Evolutionary conservation across 2,888 invertebrate genomes (phyloP).

Genomic region (Lasioglossum malachurum): DNA sequence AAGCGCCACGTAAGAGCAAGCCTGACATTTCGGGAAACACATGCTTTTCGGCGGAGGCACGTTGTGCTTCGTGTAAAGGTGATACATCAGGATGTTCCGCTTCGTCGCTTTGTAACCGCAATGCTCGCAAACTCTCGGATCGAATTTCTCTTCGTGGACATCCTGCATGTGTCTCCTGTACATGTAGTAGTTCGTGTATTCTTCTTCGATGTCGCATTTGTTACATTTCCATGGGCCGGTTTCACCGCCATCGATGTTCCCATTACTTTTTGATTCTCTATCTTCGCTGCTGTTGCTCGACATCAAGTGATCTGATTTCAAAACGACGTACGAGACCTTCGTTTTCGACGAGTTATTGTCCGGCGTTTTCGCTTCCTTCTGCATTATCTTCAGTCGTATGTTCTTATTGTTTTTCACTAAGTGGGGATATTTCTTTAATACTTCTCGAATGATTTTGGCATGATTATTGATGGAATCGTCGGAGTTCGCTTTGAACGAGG

Average conservation of each 20-base stretch:
- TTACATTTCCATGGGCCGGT: constrained; percentile 93
- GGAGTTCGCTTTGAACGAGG: constrained; percentile 63
- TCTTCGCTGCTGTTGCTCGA: constrained; percentile 73
- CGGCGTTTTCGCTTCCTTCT: constrained; percentile 85
- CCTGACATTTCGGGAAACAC: constrained; percentile 92
- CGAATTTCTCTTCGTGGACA: constrained; percentile 92
- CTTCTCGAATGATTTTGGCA: constrained; percentile 95
- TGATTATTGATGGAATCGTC: constrained; percentile 87
- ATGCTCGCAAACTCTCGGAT: constrained; percentile 92
- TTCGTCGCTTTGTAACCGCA: constrained; percentile 92
- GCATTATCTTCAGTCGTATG: constrained; percentile 93
- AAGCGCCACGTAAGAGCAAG: constrained; percentile 91
- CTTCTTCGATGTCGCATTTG: constrained; percentile 88
- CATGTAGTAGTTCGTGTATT: constrained; percentile 91
- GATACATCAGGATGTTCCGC: constrained; percentile 91
- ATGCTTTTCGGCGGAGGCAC: constrained; percentile 89
- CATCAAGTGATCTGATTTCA: constrained; percentile 84
- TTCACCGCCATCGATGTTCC: constrained; percentile 65
- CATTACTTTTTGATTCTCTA: constrained; percentile 62
- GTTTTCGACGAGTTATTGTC: constrained; percentile 80
- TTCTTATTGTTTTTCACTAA: constrained; percentile 94
- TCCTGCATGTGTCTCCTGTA: constrained; percentile 93
- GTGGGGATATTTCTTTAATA: constrained; percentile 95
- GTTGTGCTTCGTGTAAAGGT: constrained; percentile 92
- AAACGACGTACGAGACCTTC: constrained; percentile 85